Evolutionary conservation across 2,888 invertebrate genomes (phyloP).

Genomic region (Catonia carolina): DNA sequence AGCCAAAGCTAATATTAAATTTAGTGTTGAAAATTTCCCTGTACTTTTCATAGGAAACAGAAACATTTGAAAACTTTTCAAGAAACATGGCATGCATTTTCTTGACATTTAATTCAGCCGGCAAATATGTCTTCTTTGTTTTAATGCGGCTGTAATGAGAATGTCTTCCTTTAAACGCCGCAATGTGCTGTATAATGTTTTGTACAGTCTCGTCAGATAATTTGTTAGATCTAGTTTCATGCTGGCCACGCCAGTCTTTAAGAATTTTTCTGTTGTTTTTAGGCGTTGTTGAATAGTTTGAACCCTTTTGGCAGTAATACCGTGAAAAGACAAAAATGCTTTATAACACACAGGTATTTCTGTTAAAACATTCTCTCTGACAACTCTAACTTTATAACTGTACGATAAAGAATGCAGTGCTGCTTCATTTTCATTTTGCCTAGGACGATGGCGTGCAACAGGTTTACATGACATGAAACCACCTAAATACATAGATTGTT

Average conservation of each 20-base stretch:
- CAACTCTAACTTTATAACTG: background rate
- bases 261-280: background rate
- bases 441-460: slow-evolving; percentile 4
- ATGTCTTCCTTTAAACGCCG: background rate
- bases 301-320: slow-evolving; percentile 3
- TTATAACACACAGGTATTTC: slow-evolving; percentile 5
- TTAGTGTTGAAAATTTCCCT: slow-evolving; percentile 19
- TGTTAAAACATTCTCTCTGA: background rate
- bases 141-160: slow-evolving; percentile 3
- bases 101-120: slow-evolving; percentile 12
- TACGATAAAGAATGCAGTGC: background rate
- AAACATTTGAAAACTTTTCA: slow-evolving; percentile 1
- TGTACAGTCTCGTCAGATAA: background rate
- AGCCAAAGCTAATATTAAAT: slow-evolving; percentile 22
- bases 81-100: slow-evolving; percentile 9
- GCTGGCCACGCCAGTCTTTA: background rate
- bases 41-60: slow-evolving; percentile 17
- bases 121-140: background rate
- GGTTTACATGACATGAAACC: slow-evolving; percentile 4
- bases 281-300: background rate
- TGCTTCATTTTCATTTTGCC: slow-evolving; percentile 2
- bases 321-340: background rate
- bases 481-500: slow-evolving; percentile 12
- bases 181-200: background rate
- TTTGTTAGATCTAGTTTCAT: background rate